These are phyloP conservation scores for Protonemura montana DNA, from an alignment of 2,888 invertebrate species.

Conservation along the genomic window DNA sequence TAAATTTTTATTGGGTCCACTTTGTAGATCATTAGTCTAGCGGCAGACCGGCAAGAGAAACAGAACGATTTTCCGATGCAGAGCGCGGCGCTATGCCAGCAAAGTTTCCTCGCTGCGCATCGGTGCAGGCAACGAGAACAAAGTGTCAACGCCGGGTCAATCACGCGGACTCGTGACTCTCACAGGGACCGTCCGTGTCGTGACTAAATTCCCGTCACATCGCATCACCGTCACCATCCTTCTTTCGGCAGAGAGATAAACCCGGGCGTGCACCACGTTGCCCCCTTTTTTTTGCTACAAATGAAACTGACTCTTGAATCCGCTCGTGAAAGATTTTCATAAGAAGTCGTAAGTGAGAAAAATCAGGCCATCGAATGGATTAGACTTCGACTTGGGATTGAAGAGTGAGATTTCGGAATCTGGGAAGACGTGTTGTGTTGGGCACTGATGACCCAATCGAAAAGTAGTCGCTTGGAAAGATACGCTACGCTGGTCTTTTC, in stretches of 20 bases:
- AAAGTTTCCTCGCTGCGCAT: background rate
- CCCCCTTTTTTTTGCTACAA: background rate
- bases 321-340: constrained; percentile 7
- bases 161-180: background rate
- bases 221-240: background rate
- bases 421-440: background rate
- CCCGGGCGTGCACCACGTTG: background rate
- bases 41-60: no score
- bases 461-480: background rate
- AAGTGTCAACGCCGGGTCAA: constrained; percentile 12
- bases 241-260: background rate
- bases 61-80: no score
- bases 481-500: background rate
- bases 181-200: background rate
- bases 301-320: background rate
- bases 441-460: background rate
- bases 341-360: background rate
- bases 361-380: constrained; percentile 12
- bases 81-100: background rate
- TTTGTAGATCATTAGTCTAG: no score
- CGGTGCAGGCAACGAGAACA: background rate
- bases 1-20: no score
- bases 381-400: background rate
- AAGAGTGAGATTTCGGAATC: background rate
- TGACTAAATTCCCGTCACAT: constrained; percentile 12